Evolutionary conservation across 2,797 vertebrate genomes (phyloP), one percentile per base, ranked within the genome.

Genomic region (Clarias laeviceps): DNA sequence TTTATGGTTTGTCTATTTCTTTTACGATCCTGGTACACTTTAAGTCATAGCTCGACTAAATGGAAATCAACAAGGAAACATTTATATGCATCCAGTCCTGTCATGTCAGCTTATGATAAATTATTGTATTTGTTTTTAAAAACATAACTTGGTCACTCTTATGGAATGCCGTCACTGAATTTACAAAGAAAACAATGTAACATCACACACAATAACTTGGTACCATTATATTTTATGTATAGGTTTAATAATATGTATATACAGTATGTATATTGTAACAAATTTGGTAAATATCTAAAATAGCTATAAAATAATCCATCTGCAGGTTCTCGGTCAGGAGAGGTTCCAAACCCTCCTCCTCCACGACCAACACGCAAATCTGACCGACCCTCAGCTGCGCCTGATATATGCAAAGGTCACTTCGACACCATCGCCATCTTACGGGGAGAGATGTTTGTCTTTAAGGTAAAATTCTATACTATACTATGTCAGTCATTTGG

Each of bases 371-470:
- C 95, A 0, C 92, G 90, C 86, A 87, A 86, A 12, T 92, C 96
- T 40, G 89, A 95, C 85, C 88, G 85, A 70, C 92, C 96, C 0
- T 92, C 94, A 6, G 92, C 94, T 0, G 95, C 96, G 8, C 97
- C 97, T 1, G 95, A 96, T 88, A 94, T 98, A 90, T 98, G 97
- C 50, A 96, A 97, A 9, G 97, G 97, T 83, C 96, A 97, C 90
- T 98, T 97, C 80, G 97, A 98, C 92, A 97, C 97, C 0, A 96
- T 98, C 9, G 95, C 97, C 2, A 83, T 96, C 88, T 95, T 98
- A 54, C 93, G 97, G 80, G 97, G 97, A 82, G 97, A 98, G 87
- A 97, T 96, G 96, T 98, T 98, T 90, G 96, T 97, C 40, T 98
- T 98, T 90, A 98, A 98, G 97, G 97, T 98, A 88, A 77, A 64